Base-by-base conservation (phyloP, 2,888 invertebrate species). In the Venusia cambrica region DNA sequence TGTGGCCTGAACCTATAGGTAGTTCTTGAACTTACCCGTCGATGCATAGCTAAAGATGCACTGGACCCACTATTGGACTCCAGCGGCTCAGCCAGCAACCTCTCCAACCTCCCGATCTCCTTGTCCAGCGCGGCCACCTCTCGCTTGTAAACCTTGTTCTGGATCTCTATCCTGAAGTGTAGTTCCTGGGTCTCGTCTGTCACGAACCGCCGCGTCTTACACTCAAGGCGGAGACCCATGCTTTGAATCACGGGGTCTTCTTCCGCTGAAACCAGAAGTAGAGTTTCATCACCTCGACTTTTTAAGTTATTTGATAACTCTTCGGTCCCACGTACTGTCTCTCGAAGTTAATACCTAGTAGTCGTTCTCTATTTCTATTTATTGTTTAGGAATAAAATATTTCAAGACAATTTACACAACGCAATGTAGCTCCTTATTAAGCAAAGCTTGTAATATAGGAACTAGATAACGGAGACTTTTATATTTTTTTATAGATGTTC, bases 121-220 rank as follows among this genome's bases (percentile, higher is more conserved):
- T 90, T 90, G 66, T 96, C 95, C 25, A 95, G 70, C 6, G 92
- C 91, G 4, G 92, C 92, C 48, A 97, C 91, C 71, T 97, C 95
- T 48, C 93, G 89, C 62, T 92, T 92, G 68, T 96, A 97, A 2
- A 96, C 97, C 51, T 93, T 91, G 76, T 97, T 97, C 76, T 97
- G 97, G 30, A 97, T 94, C 73, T 97, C 96, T 24, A 96, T 94
- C 37, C 97, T 88, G 70, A 95, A 95, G 60, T 94, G 92, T 6
- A 94, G 76, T 62, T 97, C 97, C 51, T 92, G 89, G 26, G 90
- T 91, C 61, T 97, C 97, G 57, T 97, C 95, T 7, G 92, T 91
- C 7, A 94, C 92, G 62, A 96, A 94, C 60, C 94, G 83, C 50
- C 97, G 88, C 0, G 97, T 97, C 59, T 97, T 97, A 70, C 92